Base-by-base conservation (phyloP, 2,113 vertebrate species). In the Hypocryptadius cinnamomeus region DNA sequence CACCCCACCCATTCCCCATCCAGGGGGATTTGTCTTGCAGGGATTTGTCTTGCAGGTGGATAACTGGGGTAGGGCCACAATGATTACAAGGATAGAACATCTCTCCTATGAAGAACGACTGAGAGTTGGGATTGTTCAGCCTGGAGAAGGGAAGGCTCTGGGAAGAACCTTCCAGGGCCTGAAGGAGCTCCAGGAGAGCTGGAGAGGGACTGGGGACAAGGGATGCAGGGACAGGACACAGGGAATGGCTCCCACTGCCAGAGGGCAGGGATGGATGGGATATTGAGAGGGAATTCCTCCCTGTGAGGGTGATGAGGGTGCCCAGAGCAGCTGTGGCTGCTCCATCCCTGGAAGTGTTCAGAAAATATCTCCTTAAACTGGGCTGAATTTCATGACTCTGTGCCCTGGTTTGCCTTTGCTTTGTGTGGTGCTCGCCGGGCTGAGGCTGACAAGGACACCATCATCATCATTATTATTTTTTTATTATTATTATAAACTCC, bases 1-100 rank as follows among this genome's bases (percentile, higher is more conserved):
- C 45, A 13, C 9, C 24, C n/a, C 47, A 9, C 31, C 2, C 0
- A 14, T 9, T 8, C 24, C 42, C 61, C 51, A 0, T 0, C 33
- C 28, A 21, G 51, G 30, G 45, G 18, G 71, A 40, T 61, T 82
- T 10, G 2, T 61, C 51, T 12, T 30, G 23, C 47, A 11, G 44
- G 22, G 40, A 23, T 65, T 81, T 10, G 2, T 60, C 51, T 11
- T 30, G 23, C 47, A 11, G 42, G 22, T 27, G 39, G 64, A 31
- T 7, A 37, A 18, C 4, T 10, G 64, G 16, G 17, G 27, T 6
- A n/a, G 59, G 50, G 27, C 13, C 50, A 57, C 15, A 23, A 7
- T 8, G 27, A 5, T 15, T 2, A 8, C 31, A 20, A 33, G 51
- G 51, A 8, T 24, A 37, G 51, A 33, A 39, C 18, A 28, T 5